Conservation (phyloP, 2,797 vertebrate genomes). For the Bucorvus abyssinicus region DNA sequence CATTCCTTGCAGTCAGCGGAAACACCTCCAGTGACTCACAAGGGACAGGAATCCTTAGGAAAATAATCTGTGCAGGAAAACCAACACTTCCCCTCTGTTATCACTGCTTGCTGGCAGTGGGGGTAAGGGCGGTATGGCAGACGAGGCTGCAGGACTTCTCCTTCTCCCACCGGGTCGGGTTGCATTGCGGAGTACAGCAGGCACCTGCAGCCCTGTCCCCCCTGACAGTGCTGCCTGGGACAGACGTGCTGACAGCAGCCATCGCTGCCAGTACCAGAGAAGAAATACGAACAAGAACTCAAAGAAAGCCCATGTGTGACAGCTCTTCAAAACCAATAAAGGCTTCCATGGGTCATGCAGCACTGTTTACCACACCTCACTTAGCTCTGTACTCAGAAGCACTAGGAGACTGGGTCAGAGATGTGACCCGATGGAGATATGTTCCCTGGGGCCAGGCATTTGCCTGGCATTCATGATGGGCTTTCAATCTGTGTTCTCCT, state of each 20-base stretch:
- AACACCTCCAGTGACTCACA: slow-evolving; percentile 42
- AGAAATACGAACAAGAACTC: neutral
- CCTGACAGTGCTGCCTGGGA: neutral
- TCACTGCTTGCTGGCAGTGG: neutral
- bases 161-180: neutral
- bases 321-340: neutral
- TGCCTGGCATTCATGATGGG: too few species aligned
- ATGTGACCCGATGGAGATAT: accelerated
- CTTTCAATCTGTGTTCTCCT: neutral
- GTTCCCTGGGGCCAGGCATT: neutral
- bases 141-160: neutral
- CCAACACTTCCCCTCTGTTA: neutral
- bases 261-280: accelerated
- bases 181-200: neutral
- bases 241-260: neutral
- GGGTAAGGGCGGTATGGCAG: neutral
- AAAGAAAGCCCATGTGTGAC: neutral
- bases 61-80: slow-evolving; percentile 30
- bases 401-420: neutral
- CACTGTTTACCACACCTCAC: accelerated
- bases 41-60: slow-evolving; percentile 11
- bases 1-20: neutral
- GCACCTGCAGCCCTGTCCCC: neutral
- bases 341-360: neutral
- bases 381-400: neutral